A percentile compares a stretch with the other conserved stretches of the same genome.
Conservation (phyloP, 2,888 invertebrate species). For the Campopleginae sp. region DNA sequence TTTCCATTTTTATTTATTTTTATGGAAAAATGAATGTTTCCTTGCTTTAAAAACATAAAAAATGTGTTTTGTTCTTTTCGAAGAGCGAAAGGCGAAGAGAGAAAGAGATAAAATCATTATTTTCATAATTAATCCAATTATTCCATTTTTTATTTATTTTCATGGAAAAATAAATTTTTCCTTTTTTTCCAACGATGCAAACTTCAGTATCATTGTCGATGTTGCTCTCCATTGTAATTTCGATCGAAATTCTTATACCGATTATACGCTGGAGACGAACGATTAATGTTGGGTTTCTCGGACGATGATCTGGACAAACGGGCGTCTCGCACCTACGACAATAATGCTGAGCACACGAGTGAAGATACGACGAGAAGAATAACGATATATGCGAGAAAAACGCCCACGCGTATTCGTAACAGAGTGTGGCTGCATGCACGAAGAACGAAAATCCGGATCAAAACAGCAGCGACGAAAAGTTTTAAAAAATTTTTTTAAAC, state of each 20-base stretch:
- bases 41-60: no score
- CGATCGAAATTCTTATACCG: neutral
- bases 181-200: no score
- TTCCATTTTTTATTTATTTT: no score
- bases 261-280: constrained; percentile 12
- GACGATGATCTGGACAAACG: constrained; percentile 45
- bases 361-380: constrained; percentile 28
- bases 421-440: neutral
- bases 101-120: no score
- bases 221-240: neutral
- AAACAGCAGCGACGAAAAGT: neutral
- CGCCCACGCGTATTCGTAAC: constrained; percentile 34
- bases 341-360: constrained; percentile 14
- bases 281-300: constrained; percentile 43
- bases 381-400: constrained; percentile 18
- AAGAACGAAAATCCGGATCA: constrained; percentile 7
- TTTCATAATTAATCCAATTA: no score
- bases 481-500: neutral
- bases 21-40: no score
- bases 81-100: no score
- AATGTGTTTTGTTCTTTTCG: no score
- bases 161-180: no score
- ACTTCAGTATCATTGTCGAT: no score
- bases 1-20: no score
- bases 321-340: constrained; percentile 56